phyloP scores from a whole-genome alignment of 2,888 invertebrate species.

The Hirtodrosophila trivittata region DNA sequence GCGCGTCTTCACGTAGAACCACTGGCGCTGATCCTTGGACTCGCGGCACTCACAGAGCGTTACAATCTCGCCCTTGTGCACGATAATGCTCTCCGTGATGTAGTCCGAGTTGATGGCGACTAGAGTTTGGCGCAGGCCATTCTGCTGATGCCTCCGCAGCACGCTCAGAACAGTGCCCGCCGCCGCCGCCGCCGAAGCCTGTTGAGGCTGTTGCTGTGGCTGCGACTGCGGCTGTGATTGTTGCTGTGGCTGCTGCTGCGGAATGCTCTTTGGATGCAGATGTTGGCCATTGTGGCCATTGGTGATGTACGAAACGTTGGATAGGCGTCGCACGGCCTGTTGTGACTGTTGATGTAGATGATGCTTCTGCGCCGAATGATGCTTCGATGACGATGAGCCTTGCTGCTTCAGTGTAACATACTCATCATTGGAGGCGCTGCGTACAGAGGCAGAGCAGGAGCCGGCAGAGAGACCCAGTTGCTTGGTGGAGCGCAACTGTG shows the following conservation, averaged over 20 bases:
- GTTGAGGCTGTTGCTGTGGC: conserved; percentile 38
- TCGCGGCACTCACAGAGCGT: conserved; percentile 86
- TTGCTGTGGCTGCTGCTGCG: conserved; percentile 42
- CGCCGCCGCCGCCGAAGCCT: conserved; percentile 34
- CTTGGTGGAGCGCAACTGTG: conserved; percentile 82
- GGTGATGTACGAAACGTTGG: conserved; percentile 75
- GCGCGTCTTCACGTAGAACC: conserved; percentile 90
- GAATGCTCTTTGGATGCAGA: conserved; percentile 77
- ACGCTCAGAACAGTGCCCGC: conserved; percentile 50
- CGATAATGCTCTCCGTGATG: conserved; percentile 86
- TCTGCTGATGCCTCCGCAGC: conserved; percentile 73
- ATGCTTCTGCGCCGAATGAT: conserved; percentile 51
- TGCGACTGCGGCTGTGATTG: conserved; percentile 34
- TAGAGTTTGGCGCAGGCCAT: conserved; percentile 87
- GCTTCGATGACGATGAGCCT: conserved; percentile 22
- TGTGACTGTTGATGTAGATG: conserved; percentile 45
- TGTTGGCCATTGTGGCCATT: conserved; percentile 81
- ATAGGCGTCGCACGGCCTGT: conserved; percentile 47
- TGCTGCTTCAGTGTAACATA: conserved; percentile 78
- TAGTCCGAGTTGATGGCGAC: conserved; percentile 89
- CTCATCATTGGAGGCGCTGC: conserved; percentile 78
- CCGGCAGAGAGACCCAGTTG: conserved; percentile 44
- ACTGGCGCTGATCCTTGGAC: conserved; percentile 87
- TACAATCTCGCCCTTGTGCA: conserved; percentile 90
- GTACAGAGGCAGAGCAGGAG: conserved; percentile 60